Base-by-base conservation (phyloP, 2,888 invertebrate species). In the Petrolisthes manimaculis region DNA sequence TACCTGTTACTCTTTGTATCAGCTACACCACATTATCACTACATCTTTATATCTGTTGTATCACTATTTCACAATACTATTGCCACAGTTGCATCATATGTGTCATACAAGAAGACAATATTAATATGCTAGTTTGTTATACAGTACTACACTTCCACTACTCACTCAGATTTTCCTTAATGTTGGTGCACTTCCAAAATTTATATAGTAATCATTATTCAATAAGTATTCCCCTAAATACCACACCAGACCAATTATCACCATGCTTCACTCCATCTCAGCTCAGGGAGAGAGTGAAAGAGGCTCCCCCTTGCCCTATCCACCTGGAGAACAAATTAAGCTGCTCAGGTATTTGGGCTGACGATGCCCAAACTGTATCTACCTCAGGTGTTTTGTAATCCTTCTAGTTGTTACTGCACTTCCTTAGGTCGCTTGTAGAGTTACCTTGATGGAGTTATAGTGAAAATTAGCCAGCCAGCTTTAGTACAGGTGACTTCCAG, bases 321-420 rank as follows among this genome's bases (percentile, higher is more conserved):
- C 82, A 51, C 55, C 24, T 51, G 69, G 24, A 67, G 51, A 51
- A 69, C 53, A 84, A 88, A 88, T 84, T 37, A 84, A 84, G 84
- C 81, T 84, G 84, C 88, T 88, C 88, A 88, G 88, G 88, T 88
- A 88, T 88, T 71, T 84, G 77, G 61, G 81, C 71, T 80, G 84
- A 79, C 54, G 84, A 53, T 55, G 71, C 79, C 84, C 84, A 80
- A 24, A 61, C 75, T 84, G 81, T 74, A 88, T 81, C 88, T 88
- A 88, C 88, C 88, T 88, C 88, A 88, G 84, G 84, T 84, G 71
- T 82, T 83, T 87, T 88, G 75, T 80, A 84, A 84, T 84, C 88
- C 88, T 88, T 88, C 88, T 88, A 88, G 88, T 88, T 84, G 88
- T 88, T 84, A 88, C 78, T 80, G 84, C 88, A 88, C 88, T 84